These are phyloP conservation scores for Ivindomyrus marchei DNA, from an alignment of 2,113 vertebrate genomes.

Conservation along the genomic window DNA sequence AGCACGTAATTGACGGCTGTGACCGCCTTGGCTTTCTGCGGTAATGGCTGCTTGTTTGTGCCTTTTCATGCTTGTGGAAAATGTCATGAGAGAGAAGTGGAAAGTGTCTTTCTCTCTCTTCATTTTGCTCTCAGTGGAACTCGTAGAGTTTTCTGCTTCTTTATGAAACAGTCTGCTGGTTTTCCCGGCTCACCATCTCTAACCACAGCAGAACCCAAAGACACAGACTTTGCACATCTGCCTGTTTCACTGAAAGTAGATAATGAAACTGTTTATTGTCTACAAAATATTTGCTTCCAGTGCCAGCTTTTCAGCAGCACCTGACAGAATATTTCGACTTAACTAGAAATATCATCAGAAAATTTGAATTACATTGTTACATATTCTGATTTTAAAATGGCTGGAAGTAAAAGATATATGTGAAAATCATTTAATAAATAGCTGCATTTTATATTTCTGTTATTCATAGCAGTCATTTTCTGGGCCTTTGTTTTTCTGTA, in stretches of 20 bases:
- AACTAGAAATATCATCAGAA: not conserved
- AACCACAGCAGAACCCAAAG: conserved; percentile 10
- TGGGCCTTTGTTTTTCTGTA: not conserved
- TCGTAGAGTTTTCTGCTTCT: not conserved
- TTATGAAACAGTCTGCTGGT: not conserved
- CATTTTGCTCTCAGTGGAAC: not conserved
- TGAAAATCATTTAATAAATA: not conserved
- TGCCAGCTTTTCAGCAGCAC: not conserved
- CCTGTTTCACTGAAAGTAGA: not conserved
- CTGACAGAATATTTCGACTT: not conserved
- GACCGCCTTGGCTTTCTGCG: not conserved
- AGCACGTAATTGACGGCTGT: not conserved
- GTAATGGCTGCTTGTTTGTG: not conserved
- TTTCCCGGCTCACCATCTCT: not conserved
- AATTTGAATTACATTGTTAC: not conserved
- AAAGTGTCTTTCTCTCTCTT: not conserved
- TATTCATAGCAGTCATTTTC: not conserved
- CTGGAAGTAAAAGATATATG: not conserved
- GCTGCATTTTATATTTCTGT: not conserved
- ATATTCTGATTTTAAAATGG: not conserved
- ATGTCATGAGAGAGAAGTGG: not conserved
- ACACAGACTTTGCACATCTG: not conserved
- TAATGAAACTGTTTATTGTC: not conserved
- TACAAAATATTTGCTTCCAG: not conserved
- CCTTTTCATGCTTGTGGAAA: not conserved